Percentiles rank a stretch among this genome's conserved stretches.
Evolutionary conservation across 2,113 vertebrate species (phyloP).

Genomic region (Ellobius talpinus): DNA sequence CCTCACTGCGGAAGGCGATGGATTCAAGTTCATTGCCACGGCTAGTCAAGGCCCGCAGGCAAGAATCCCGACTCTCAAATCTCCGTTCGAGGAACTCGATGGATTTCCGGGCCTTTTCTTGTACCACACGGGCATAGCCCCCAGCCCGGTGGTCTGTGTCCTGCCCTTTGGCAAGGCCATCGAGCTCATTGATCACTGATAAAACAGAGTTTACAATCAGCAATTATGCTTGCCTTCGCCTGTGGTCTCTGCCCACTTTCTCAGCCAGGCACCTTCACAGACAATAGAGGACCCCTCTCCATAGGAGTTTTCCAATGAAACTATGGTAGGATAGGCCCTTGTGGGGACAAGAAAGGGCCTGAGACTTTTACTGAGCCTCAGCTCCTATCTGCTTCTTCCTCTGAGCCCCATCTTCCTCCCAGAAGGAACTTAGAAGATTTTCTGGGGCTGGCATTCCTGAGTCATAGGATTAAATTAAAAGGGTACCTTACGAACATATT

Average conservation of each 20-base stretch:
- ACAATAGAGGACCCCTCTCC: not conserved
- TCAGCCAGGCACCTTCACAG: not conserved
- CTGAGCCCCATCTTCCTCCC: not conserved
- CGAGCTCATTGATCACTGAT: constrained; percentile 97
- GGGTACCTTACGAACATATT: not conserved
- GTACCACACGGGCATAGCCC: constrained; percentile 92
- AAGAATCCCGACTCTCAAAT: constrained; percentile 94
- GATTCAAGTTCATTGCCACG: constrained; percentile 97
- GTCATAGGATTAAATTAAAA: constrained; percentile 56
- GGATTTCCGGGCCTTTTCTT: constrained; percentile 95
- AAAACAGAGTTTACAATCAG: constrained; percentile 69
- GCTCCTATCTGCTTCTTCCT: constrained; percentile 1
- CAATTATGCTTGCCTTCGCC: not conserved
- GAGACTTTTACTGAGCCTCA: not conserved
- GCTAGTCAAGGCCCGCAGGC: constrained; percentile 95
- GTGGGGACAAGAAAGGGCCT: not conserved
- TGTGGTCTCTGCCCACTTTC: not conserved
- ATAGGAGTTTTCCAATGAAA: not conserved
- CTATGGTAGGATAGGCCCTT: not conserved
- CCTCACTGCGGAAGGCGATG: constrained; percentile 98
- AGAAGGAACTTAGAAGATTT: not conserved
- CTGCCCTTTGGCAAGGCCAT: constrained; percentile 97
- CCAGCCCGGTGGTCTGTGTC: constrained; percentile 90
- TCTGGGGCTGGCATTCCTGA: constrained; percentile 57
- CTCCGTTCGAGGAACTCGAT: constrained; percentile 94